A percentile compares a stretch with the other conserved stretches of the same genome.
These are phyloP conservation scores for Capreolus pygargus DNA, from an alignment of 2,113 vertebrate genomes.

Conservation along the genomic window DNA sequence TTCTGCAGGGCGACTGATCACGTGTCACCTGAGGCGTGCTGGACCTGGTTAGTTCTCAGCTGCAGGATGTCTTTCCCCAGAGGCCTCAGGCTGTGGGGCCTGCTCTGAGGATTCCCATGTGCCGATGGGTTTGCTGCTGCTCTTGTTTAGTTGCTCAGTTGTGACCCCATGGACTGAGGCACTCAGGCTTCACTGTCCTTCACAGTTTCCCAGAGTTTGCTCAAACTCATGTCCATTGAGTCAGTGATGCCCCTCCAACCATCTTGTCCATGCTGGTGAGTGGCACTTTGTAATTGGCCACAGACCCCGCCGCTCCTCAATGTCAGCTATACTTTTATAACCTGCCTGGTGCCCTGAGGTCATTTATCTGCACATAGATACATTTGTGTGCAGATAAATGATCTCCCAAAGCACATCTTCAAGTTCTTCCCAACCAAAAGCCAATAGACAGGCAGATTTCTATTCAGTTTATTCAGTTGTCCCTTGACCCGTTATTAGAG, in stretches of 20 bases:
- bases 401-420: background rate
- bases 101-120: background rate
- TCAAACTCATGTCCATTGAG: background rate
- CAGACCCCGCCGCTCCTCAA: background rate
- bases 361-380: background rate
- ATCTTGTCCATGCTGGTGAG: accelerated
- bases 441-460: background rate
- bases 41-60: background rate
- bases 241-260: accelerated
- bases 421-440: conserved; percentile 18
- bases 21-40: background rate
- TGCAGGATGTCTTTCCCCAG: background rate
- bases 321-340: background rate
- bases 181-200: background rate
- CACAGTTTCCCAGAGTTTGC: background rate
- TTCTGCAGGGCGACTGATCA: background rate
- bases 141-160: background rate
- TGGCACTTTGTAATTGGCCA: background rate
- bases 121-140: background rate
- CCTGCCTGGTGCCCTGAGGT: background rate
- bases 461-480: background rate
- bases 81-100: background rate
- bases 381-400: background rate
- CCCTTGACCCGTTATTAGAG: background rate
- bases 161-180: background rate